phyloP scores from a whole-genome alignment of 2,113 vertebrate species.

The Caranx melampygus region DNA sequence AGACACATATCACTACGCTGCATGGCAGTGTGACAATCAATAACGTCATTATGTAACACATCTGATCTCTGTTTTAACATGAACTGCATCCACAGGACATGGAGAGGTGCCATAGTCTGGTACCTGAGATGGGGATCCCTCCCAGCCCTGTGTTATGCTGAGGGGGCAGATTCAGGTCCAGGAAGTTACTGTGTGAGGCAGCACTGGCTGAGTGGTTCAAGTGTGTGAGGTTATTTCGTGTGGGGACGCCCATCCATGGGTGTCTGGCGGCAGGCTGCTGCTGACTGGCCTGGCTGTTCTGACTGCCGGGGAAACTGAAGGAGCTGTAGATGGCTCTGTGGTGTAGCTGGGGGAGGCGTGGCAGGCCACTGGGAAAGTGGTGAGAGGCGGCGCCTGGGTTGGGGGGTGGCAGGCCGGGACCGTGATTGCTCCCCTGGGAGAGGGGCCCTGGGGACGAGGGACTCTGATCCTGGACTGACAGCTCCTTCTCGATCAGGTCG shows the following conservation, averaged over 20 bases:
- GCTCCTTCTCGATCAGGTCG: slow-evolving; percentile 99
- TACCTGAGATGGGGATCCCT: slow-evolving; percentile 99
- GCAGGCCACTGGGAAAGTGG: slow-evolving; percentile 89
- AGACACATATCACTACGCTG: slow-evolving; percentile 26
- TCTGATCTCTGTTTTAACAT: slow-evolving; percentile 34
- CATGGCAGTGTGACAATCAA: slow-evolving; percentile 16
- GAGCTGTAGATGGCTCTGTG: slow-evolving; percentile 97
- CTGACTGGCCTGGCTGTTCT: slow-evolving; percentile 76
- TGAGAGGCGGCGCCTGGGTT: slow-evolving; percentile 69
- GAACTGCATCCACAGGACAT: slow-evolving; percentile 6
- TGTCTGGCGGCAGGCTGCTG: slow-evolving; percentile 89
- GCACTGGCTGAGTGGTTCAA: slow-evolving; percentile 92
- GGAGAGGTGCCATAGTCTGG: slow-evolving; percentile 60
- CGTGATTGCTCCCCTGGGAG: slow-evolving; percentile 57
- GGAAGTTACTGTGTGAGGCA: slow-evolving; percentile 97
- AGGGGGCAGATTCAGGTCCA: slow-evolving; percentile 96
- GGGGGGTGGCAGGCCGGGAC: slow-evolving; percentile 53
- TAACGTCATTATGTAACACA: neutral
- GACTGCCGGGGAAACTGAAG: slow-evolving; percentile 92
- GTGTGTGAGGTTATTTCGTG: slow-evolving; percentile 96
- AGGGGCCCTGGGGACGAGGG: slow-evolving; percentile 70
- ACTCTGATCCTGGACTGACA: slow-evolving; percentile 94
- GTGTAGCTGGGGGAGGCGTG: slow-evolving; percentile 93
- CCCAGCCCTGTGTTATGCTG: slow-evolving; percentile 98
- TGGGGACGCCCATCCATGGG: slow-evolving; percentile 94